A percentile compares a stretch with the other conserved stretches of the same genome.
Evolutionary conservation across 2,797 vertebrate genomes (phyloP).

Genomic region (Erpetoichthys calabaricus): DNA sequence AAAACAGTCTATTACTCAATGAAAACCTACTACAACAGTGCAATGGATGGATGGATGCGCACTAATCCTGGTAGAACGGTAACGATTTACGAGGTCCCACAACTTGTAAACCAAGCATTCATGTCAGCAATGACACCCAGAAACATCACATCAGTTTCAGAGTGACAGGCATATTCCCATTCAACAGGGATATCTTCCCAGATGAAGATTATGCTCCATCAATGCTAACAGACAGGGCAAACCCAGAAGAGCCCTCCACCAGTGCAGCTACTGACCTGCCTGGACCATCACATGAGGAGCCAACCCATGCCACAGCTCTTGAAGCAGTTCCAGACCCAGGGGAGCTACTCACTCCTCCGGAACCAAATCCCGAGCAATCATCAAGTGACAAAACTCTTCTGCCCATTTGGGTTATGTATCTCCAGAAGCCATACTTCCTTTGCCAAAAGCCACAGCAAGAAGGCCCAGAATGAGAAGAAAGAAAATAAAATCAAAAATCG

Average conservation of each 20-base stretch:
- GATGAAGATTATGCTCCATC: conserved; percentile 11
- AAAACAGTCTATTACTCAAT: conserved; percentile 16
- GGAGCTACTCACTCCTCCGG: too few species aligned
- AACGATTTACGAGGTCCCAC: conserved; percentile 15
- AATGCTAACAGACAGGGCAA: conserved; percentile 9
- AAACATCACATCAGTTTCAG: conserved; percentile 23
- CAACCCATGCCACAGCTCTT: too few species aligned
- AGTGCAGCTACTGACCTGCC: conserved; percentile 3
- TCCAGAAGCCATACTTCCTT: conserved; percentile 11
- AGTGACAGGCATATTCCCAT: conserved; percentile 17
- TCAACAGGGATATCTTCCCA: conserved; percentile 15
- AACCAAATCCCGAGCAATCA: too few species aligned
- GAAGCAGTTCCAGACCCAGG: too few species aligned
- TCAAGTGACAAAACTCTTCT: too few species aligned
- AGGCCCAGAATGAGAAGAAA: conserved; percentile 11
- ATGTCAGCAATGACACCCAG: conserved; percentile 21
- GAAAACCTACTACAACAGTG: conserved; percentile 19
- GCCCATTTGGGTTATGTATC: conserved; percentile 9
- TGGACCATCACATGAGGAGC: background rate
- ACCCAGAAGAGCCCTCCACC: conserved; percentile 10
- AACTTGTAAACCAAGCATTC: conserved; percentile 22
- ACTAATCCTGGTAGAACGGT: conserved; percentile 6
- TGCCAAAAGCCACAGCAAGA: conserved; percentile 6
- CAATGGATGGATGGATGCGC: conserved; percentile 21
- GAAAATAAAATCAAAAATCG: conserved; percentile 10